Conservation (phyloP, 2,797 vertebrate species). For the Siniperca obscura region DNA sequence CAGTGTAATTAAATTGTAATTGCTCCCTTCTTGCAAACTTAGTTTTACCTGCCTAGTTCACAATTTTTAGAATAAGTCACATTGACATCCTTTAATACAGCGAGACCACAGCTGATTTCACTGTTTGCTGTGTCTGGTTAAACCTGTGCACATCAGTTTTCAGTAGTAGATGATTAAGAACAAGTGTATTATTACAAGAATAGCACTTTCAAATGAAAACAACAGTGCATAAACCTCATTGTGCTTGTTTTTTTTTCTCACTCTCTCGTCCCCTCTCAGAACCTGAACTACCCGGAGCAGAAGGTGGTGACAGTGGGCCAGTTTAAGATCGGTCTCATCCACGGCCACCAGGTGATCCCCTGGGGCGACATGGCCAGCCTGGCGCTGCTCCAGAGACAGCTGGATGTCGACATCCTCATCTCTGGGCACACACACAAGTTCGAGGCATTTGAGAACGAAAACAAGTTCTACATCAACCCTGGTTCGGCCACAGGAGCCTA, state of each 20-base stretch:
- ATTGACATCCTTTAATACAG: neutral
- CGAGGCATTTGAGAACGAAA: constrained; percentile 98
- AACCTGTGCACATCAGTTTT: neutral
- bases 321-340: constrained; percentile 98
- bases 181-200: neutral
- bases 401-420: constrained; percentile 99
- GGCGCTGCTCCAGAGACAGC: constrained; percentile 95
- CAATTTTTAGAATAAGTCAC: neutral
- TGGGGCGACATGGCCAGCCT: constrained; percentile 99
- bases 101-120: neutral
- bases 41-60: constrained; percentile 4
- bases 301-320: constrained; percentile 99
- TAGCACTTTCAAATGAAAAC: neutral
- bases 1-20: constrained; percentile 23
- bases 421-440: constrained; percentile 99
- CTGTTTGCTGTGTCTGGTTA: neutral
- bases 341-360: constrained; percentile 97
- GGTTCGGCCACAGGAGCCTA: constrained; percentile 98
- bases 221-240: too few relatives aligned
- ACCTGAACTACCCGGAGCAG: constrained; percentile 98
- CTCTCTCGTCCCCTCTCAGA: constrained; percentile 78
- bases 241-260: neutral
- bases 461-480: constrained; percentile 99
- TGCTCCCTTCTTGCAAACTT: neutral
- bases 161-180: neutral